A percentile compares a stretch with the other conserved stretches of the same genome.
phyloP scores from a whole-genome alignment of 2,797 vertebrate species.

The Eulemur coronatus region DNA sequence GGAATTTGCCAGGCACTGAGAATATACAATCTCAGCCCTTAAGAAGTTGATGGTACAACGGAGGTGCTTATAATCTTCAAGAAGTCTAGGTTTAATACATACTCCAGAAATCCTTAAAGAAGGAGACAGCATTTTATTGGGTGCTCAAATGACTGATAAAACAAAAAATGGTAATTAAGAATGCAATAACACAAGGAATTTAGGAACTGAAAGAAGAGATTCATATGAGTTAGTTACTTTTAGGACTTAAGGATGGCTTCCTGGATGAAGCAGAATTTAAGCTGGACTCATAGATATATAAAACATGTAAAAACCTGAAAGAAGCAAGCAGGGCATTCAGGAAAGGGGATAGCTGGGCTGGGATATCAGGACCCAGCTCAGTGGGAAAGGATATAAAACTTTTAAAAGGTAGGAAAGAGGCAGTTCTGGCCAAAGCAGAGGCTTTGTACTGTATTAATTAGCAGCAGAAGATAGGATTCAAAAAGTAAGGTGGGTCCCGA shows the following conservation, averaged over 20 bases:
- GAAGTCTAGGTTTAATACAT: neutral
- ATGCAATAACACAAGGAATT: neutral
- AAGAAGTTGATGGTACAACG: neutral
- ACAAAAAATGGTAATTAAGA: neutral
- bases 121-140: neutral
- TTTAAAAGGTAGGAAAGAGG: neutral
- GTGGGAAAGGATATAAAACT: neutral
- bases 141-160: neutral
- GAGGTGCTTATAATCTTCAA: neutral
- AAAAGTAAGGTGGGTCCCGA: neutral
- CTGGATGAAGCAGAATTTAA: neutral
- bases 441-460: neutral
- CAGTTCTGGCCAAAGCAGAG: neutral
- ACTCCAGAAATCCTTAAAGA: neutral
- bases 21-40: neutral
- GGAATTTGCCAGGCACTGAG: neutral
- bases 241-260: neutral
- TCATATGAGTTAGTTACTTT: neutral
- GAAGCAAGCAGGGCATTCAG: neutral
- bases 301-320: neutral
- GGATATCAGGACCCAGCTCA: neutral
- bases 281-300: neutral
- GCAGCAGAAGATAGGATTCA: constrained; percentile 38
- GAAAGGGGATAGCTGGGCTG: neutral
- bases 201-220: neutral